Percentiles rank a stretch among this genome's conserved stretches.
These are phyloP conservation scores for Drosophila gunungcola DNA, from an alignment of 1,140 invertebrate genomes.

Conservation along the genomic window DNA sequence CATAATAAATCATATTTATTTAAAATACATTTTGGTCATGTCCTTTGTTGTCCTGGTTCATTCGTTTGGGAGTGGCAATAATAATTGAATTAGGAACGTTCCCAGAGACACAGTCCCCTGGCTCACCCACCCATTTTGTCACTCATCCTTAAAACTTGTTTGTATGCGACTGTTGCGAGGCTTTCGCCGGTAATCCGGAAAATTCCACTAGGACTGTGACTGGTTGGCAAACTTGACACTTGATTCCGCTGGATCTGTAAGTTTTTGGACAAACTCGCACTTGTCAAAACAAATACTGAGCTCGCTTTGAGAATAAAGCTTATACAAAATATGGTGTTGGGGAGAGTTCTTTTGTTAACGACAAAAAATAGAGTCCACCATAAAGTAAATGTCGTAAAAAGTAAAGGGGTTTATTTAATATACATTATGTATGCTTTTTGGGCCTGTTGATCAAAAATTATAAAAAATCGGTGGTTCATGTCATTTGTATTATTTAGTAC, in stretches of 20 bases:
- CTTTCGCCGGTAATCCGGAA: constrained; percentile 40
- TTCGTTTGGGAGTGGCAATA: constrained; percentile 46
- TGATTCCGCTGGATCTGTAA: constrained; percentile 24
- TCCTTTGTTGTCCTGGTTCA: no score
- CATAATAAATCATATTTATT: constrained; percentile 83
- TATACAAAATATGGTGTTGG: no score
- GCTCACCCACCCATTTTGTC: background rate
- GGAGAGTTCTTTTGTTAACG: background rate
- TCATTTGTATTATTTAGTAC: background rate
- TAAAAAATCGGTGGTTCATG: background rate
- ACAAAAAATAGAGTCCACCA: no score
- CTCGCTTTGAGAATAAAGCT: background rate
- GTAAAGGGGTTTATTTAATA: no score
- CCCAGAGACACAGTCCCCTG: constrained; percentile 28
- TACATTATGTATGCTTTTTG: no score
- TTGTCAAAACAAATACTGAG: constrained; percentile 5
- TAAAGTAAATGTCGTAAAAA: no score
- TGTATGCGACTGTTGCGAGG: constrained; percentile 37
- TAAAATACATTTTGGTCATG: constrained; percentile 63
- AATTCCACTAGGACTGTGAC: constrained; percentile 29
- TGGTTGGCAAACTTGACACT: constrained; percentile 46
- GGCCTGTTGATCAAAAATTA: no score
- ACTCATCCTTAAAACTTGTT: constrained; percentile 52
- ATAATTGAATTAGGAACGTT: constrained; percentile 72
- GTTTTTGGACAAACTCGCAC: constrained; percentile 19